These are phyloP conservation scores for Tragelaphus strepsiceros DNA, from an alignment of 2,113 vertebrate genomes.

Conservation along the genomic window DNA sequence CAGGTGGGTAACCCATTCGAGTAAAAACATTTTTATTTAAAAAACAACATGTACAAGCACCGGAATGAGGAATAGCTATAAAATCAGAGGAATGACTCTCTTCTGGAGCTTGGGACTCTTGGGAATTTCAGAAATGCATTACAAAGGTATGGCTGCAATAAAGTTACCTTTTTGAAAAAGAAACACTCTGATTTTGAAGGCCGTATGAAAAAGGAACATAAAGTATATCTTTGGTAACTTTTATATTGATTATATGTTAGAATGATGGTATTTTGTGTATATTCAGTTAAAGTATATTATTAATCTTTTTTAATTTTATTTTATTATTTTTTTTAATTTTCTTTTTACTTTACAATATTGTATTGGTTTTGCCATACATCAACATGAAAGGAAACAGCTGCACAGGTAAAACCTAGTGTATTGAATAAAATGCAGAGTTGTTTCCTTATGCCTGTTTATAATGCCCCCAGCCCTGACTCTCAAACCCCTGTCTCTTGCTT, in stretches of 20 bases:
- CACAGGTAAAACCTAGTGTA: neutral
- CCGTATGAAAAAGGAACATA: neutral
- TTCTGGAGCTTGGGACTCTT: neutral
- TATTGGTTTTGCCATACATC: too few relatives aligned
- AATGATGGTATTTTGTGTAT: neutral
- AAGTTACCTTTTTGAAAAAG: neutral
- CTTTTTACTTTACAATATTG: too few relatives aligned
- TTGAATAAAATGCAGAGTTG: neutral
- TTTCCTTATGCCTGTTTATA: neutral
- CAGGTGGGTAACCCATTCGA: neutral
- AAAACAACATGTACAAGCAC: neutral
- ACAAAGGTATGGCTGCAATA: neutral
- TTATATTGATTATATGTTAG: neutral
- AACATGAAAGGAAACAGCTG: neutral
- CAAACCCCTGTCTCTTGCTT: neutral
- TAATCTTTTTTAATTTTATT: neutral
- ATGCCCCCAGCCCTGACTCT: neutral
- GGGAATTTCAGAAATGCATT: neutral
- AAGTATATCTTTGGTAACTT: neutral
- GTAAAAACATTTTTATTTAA: slow-evolving; percentile 15
- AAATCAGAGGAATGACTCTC: neutral
- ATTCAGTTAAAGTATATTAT: neutral
- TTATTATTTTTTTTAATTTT: too few relatives aligned
- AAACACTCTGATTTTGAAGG: neutral
- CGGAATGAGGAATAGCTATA: neutral